A percentile compares a stretch with the other conserved stretches of the same genome.
Evolutionary conservation across 2,797 vertebrate species (phyloP).

Genomic region (Streptopelia turtur): DNA sequence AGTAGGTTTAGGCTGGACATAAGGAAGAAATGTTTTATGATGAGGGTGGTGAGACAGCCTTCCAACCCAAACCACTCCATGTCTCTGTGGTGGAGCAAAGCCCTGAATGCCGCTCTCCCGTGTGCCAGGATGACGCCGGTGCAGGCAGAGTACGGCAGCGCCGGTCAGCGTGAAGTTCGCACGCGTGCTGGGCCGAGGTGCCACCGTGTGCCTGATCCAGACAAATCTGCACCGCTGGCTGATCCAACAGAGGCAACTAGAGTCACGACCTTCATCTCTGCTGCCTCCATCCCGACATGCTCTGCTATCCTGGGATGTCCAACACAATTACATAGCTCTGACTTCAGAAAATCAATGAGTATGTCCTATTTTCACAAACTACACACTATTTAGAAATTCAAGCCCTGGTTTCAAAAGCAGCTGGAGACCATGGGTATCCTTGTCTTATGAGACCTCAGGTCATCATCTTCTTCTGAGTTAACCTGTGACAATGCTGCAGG

Average conservation of each 20-base stretch:
- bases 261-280: neutral
- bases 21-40: accelerated
- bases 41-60: neutral
- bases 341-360: neutral
- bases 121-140: neutral
- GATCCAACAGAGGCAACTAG: neutral
- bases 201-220: neutral
- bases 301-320: neutral
- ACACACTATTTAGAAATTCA: neutral
- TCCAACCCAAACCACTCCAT: neutral
- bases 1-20: neutral
- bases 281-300: neutral
- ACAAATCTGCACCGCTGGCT: neutral
- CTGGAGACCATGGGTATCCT: neutral
- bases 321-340: neutral
- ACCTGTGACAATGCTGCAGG: neutral
- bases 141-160: neutral
- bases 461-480: neutral
- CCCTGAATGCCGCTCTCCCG: neutral
- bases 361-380: neutral
- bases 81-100: neutral
- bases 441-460: neutral
- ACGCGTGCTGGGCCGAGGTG: neutral
- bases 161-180: neutral
- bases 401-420: neutral